A percentile compares a stretch with the other conserved stretches of the same genome.
Conservation (phyloP, 2,888 invertebrate species). For the Acleris literana region DNA sequence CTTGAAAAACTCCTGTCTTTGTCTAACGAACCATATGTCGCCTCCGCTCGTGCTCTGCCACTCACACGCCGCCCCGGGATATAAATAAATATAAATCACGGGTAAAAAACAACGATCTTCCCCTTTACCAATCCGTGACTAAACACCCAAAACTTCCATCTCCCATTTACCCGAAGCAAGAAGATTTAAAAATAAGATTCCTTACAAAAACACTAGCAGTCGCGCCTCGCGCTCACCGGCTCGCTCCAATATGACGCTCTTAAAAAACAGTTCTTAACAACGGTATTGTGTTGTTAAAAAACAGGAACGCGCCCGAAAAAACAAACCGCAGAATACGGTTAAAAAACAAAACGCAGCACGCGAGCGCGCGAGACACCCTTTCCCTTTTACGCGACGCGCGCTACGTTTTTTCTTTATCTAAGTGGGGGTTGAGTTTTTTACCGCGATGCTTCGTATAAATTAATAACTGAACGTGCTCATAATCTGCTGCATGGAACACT, state of each 20-base stretch:
- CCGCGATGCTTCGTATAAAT: conserved; percentile 79
- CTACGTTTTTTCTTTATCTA: conserved; percentile 75
- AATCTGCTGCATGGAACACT: conserved; percentile 81
- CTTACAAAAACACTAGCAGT: conserved; percentile 67
- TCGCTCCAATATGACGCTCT: conserved; percentile 78
- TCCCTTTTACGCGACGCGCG: conserved; percentile 82
- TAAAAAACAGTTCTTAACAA: conserved; percentile 77
- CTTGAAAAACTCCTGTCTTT: conserved; percentile 56
- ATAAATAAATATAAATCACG: conserved; percentile 62
- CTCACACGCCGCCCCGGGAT: conserved; percentile 51
- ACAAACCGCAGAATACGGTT: conserved; percentile 79
- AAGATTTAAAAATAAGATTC: conserved; percentile 77
- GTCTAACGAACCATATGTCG: conserved; percentile 75
- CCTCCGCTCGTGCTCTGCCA: conserved; percentile 58
- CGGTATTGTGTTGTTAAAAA: conserved; percentile 82
- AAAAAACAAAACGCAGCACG: conserved; percentile 82
- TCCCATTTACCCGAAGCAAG: conserved; percentile 68
- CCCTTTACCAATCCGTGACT: conserved; percentile 75
- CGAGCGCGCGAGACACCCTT: conserved; percentile 78
- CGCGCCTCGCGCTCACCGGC: conserved; percentile 66
- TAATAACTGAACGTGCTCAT: conserved; percentile 83
- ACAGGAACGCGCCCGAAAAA: conserved; percentile 79
- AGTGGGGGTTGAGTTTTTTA: conserved; percentile 80
- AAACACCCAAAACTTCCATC: conserved; percentile 69
- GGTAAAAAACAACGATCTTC: conserved; percentile 64